These are phyloP conservation scores for Lithobates sylvaticus DNA, from an alignment of 2,797 vertebrate genomes.

Conservation along the genomic window DNA sequence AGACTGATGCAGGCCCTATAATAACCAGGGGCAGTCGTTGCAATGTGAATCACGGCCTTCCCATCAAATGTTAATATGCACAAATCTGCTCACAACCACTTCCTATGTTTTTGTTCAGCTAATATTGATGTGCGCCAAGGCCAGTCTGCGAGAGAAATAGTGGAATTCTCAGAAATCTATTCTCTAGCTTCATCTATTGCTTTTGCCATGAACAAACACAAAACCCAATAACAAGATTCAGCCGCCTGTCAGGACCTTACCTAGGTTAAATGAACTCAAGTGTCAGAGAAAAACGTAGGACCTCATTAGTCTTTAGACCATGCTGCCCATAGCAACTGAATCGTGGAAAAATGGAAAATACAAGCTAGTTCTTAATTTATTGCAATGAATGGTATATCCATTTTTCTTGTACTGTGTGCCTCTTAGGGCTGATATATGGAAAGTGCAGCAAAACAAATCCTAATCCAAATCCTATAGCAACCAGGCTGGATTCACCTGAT, in stretches of 20 bases:
- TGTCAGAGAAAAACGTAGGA: background rate
- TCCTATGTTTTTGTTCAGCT: constrained; percentile 8
- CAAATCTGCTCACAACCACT: constrained; percentile 10
- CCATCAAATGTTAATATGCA: constrained; percentile 8
- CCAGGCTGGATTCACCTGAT: too few relatives aligned
- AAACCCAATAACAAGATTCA: constrained; percentile 16
- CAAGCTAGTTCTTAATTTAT: background rate
- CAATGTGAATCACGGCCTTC: background rate
- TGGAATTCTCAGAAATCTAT: constrained; percentile 38
- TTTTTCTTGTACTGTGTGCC: too few relatives aligned
- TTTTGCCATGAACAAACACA: constrained; percentile 30
- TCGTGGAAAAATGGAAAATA: background rate
- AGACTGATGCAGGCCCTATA: background rate
- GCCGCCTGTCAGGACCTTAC: background rate
- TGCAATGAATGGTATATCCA: too few relatives aligned
- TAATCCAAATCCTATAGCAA: too few relatives aligned
- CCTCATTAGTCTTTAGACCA: background rate
- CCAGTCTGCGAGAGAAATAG: constrained; percentile 18
- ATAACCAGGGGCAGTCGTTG: constrained; percentile 1
- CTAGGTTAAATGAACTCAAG: background rate
- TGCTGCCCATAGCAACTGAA: background rate
- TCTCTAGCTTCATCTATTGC: background rate
- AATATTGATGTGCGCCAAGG: constrained; percentile 11
- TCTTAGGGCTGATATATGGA: too few relatives aligned
- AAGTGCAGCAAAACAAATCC: too few relatives aligned